These are phyloP conservation scores for Pollenia griseotomentosa DNA, from an alignment of 2,888 invertebrate genomes.

Conservation along the genomic window DNA sequence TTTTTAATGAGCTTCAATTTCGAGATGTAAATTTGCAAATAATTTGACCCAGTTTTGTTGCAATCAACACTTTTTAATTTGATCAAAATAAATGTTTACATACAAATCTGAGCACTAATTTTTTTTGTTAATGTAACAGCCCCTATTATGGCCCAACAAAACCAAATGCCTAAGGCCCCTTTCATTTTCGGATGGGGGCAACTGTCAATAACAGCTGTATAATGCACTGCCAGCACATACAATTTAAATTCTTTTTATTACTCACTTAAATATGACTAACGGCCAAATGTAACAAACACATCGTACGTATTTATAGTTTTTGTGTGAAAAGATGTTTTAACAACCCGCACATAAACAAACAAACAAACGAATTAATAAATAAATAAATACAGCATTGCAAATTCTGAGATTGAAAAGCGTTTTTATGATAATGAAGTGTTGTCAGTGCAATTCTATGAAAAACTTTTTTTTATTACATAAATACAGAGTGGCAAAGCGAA, in stretches of 20 bases:
- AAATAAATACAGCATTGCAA: conserved; percentile 2
- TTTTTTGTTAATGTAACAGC: background rate
- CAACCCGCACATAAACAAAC: conserved; percentile 43
- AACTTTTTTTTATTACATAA: conserved; percentile 33
- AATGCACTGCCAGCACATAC: background rate
- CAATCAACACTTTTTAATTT: too few species aligned
- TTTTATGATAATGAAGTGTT: conserved; percentile 30
- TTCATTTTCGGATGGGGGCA: conserved; percentile 21
- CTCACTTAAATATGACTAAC: background rate
- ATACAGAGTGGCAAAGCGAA: conserved; percentile 6
- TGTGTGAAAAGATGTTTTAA: conserved; percentile 51
- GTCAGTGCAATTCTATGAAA: conserved; percentile 16
- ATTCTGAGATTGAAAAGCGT: conserved; percentile 45
- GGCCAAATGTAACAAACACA: conserved; percentile 24
- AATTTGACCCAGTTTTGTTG: too few species aligned
- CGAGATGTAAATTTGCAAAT: too few species aligned
- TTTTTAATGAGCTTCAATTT: too few species aligned
- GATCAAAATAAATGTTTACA: too few species aligned
- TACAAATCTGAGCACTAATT: too few species aligned
- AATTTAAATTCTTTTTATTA: background rate
- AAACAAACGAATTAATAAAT: too few species aligned
- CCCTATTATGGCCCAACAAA: background rate
- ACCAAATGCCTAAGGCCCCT: background rate
- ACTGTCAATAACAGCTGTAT: background rate
- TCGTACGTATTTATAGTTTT: background rate